These are phyloP conservation scores for Balanococcus diminutus DNA, from an alignment of 2,888 invertebrate genomes.

Conservation along the genomic window DNA sequence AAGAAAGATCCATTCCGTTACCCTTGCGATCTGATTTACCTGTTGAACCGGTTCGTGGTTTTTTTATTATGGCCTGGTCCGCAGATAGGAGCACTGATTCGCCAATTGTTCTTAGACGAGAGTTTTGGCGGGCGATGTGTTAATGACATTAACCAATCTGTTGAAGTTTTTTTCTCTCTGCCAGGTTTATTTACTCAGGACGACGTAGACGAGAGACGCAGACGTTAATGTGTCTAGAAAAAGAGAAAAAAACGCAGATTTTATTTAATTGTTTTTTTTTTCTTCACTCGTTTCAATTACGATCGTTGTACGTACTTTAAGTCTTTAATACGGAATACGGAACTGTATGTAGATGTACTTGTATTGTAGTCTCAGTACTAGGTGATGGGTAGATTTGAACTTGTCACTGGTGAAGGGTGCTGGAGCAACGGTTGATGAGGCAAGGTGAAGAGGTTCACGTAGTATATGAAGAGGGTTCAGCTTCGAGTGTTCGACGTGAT, in stretches of 20 bases:
- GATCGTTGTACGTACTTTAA: too few species aligned
- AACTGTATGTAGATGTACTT: neutral
- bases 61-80: neutral
- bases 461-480: neutral
- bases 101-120: slow-evolving; percentile 2
- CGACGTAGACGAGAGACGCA: neutral
- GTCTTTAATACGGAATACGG: too few species aligned
- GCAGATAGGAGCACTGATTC: neutral
- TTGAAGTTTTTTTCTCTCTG: neutral
- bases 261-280: neutral
- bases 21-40: slow-evolving; percentile 52
- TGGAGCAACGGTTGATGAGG: neutral
- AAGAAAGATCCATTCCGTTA: neutral
- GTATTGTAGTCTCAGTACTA: too few species aligned
- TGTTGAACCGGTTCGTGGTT: slow-evolving; percentile 43
- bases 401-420: neutral
- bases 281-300: neutral
- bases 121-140: slow-evolving; percentile 30
- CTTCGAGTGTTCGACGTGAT: neutral
- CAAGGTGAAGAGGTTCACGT: neutral
- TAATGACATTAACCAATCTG: slow-evolving; percentile 9
- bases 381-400: neutral
- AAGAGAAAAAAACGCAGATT: too few species aligned
- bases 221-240: neutral
- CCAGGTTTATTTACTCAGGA: neutral